Evolutionary conservation across 1,140 invertebrate species (phyloP).

Genomic region (Laupala kohalensis): DNA sequence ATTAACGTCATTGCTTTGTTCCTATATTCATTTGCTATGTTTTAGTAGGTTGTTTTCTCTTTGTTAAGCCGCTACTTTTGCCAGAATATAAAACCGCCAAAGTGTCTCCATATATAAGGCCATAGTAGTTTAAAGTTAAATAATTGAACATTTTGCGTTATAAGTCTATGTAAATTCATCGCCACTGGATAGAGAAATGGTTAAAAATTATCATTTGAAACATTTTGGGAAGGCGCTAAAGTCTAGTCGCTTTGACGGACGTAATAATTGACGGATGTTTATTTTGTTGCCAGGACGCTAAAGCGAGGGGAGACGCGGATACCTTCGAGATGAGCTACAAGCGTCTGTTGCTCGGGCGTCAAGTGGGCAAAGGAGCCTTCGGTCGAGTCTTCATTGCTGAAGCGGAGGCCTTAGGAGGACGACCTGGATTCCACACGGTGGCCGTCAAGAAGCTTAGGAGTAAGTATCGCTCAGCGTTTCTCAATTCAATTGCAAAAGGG

Average conservation of each 20-base stretch:
- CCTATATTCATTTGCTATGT: too few species aligned
- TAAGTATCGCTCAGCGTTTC: constrained; percentile 28
- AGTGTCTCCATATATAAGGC: not conserved
- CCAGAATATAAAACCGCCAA: not conserved
- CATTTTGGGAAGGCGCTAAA: too few species aligned
- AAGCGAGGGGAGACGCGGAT: constrained; percentile 24
- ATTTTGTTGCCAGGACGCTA: constrained; percentile 20
- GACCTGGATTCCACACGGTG: constrained; percentile 36
- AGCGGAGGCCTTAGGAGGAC: constrained; percentile 33
- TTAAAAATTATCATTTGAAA: too few species aligned
- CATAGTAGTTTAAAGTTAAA: too few species aligned
- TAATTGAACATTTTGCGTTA: too few species aligned
- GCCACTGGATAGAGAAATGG: too few species aligned
- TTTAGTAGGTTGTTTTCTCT: too few species aligned
- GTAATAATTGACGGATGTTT: not conserved
- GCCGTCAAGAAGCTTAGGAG: constrained; percentile 61
- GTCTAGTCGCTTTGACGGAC: not conserved
- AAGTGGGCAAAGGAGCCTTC: constrained; percentile 62
- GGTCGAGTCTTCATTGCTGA: constrained; percentile 51
- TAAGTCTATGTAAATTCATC: too few species aligned
- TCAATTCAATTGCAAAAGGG: too few species aligned
- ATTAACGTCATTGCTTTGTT: too few species aligned
- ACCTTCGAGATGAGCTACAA: constrained; percentile 39
- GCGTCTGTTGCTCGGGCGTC: constrained; percentile 35
- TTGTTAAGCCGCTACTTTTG: too few species aligned